Evolutionary conservation across 2,113 vertebrate genomes (phyloP).

Genomic region (Eublepharis macularius): DNA sequence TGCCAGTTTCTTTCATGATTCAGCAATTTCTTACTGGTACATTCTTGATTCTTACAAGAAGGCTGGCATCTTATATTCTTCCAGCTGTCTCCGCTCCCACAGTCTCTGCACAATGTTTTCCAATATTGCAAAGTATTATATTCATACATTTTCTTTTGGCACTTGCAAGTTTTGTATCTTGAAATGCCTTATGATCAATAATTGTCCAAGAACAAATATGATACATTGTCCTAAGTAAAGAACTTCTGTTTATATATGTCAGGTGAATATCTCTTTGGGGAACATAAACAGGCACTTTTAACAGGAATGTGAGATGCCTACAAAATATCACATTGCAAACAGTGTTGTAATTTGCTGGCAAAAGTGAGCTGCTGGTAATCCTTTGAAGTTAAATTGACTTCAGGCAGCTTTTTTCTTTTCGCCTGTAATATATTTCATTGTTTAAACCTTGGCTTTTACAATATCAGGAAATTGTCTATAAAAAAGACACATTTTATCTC

Average conservation of each 20-base stretch:
- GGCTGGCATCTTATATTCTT: neutral
- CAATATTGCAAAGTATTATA: neutral
- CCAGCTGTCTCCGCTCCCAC: neutral
- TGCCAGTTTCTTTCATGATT: neutral
- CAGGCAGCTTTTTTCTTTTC: neutral
- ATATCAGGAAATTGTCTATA: conserved; percentile 32
- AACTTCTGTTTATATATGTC: neutral
- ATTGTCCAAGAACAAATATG: neutral
- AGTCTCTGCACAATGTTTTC: neutral
- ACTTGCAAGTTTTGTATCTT: neutral
- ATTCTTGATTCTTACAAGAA: neutral
- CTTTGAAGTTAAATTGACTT: conserved; percentile 43
- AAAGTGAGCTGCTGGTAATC: conserved; percentile 26
- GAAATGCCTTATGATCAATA: neutral
- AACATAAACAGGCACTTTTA: neutral
- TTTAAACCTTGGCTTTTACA: conserved; percentile 35
- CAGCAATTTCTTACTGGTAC: neutral
- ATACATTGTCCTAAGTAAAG: neutral
- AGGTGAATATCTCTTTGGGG: conserved; percentile 2
- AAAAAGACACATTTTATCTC: conserved; percentile 23
- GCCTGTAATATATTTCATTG: conserved; percentile 8
- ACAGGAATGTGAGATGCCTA: conserved; percentile 7
- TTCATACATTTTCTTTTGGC: neutral
- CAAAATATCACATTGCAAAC: conserved; percentile 26
- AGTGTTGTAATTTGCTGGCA: neutral